Conservation (phyloP, 2,797 vertebrate species). For the Semotilus atromaculatus region DNA sequence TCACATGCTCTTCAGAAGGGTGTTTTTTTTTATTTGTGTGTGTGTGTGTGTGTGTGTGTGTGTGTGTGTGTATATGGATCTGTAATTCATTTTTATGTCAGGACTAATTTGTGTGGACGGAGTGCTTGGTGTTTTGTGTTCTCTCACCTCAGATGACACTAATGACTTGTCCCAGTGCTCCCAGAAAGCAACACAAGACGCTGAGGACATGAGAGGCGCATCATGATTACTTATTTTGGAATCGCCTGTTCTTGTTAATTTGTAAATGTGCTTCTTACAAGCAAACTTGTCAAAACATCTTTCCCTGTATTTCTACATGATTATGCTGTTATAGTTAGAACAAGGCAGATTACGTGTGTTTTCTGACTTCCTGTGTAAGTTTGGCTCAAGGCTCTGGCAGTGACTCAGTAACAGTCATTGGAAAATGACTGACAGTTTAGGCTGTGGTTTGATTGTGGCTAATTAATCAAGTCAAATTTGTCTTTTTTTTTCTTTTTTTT, state of each 20-base stretch:
- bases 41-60: neutral
- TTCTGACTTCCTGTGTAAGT: neutral
- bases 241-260: conserved; percentile 36
- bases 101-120: conserved; percentile 46
- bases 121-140: conserved; percentile 24
- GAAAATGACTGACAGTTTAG: conserved; percentile 23
- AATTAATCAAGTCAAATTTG: conserved; percentile 51
- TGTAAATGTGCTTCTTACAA: conserved; percentile 24
- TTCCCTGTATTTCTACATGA: neutral
- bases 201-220: conserved; percentile 30
- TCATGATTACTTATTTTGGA: conserved; percentile 48
- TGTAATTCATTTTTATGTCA: conserved; percentile 45
- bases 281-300: neutral
- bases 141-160: conserved; percentile 54
- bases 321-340: neutral
- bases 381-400: neutral
- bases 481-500: too few species aligned
- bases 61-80: conserved; percentile 4
- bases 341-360: neutral
- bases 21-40: neutral
- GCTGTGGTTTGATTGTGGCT: too few species aligned
- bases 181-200: conserved; percentile 17
- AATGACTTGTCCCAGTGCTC: conserved; percentile 49
- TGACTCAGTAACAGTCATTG: conserved; percentile 17
- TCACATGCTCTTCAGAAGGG: conserved; percentile 29